phyloP scores from a whole-genome alignment of 2,797 vertebrate species.

The Poeciliopsis turneri region DNA sequence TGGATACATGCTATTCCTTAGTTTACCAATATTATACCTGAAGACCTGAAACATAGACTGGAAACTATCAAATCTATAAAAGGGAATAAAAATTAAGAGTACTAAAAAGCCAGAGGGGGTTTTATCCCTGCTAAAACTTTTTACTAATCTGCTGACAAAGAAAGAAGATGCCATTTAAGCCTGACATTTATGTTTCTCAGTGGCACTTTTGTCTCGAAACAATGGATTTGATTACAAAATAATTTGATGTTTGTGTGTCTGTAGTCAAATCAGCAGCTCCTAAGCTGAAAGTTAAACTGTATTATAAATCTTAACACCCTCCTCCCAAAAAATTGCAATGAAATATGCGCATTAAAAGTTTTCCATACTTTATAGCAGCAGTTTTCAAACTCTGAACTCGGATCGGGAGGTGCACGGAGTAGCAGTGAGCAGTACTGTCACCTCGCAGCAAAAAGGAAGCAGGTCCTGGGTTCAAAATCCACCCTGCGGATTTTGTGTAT shows the following conservation, averaged over 20 bases:
- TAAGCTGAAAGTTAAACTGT: background rate
- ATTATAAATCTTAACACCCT: background rate
- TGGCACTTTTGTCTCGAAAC: background rate
- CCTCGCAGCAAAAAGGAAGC: background rate
- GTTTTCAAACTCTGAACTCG: background rate
- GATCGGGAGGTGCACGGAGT: background rate
- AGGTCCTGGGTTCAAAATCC: background rate
- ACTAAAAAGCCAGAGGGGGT: background rate
- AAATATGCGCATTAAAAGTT: background rate
- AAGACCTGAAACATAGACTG: background rate
- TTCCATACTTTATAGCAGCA: background rate
- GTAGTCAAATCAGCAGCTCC: background rate
- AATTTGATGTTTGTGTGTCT: background rate
- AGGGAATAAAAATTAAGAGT: background rate
- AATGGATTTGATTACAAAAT: background rate
- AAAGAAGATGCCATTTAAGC: background rate
- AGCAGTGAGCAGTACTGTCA: background rate
- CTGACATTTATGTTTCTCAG: background rate
- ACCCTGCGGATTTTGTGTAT: background rate
- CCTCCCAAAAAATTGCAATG: background rate
- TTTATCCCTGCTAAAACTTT: background rate
- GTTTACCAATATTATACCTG: background rate
- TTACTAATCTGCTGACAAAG: background rate
- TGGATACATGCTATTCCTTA: constrained; percentile 15
- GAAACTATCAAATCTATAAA: background rate